Evolutionary conservation across 2,888 invertebrate species (phyloP), one percentile per base, ranked within the genome.

Genomic region (Xestia ashworthii): DNA sequence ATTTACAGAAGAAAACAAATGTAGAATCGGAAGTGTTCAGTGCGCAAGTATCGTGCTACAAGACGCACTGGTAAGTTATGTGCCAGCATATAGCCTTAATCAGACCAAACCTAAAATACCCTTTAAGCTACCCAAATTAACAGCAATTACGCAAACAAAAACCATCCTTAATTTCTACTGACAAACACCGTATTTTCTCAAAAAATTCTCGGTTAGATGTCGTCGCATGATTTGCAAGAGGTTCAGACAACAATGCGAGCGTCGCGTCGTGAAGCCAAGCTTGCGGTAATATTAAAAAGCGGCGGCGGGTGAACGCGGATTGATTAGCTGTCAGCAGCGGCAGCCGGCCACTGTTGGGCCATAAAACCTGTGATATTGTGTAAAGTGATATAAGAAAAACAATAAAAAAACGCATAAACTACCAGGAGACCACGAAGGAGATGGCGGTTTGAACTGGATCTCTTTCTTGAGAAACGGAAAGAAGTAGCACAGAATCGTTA

Each of bases 291-390:
- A 91, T 91, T 91, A 92, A 92, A 93, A 91, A 89, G 83, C 80
- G 81, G 80, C 16, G 60, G 60, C 32, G 86, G 86, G 78, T 80
- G 87, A 85, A 89, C 83, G 84, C 77, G 89, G 90, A 93, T 93
- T 93, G 93, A 93, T 93, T 93, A 93, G 91, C 92, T 93, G 93
- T 91, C 93, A 90, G 81, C 79, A 66, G 80, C 81, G 76, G 75
- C 81, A 66, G 67, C 74, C 85, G 73, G 64, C 82, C 82, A 73
- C 22, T 64, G 69, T 72, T 69, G 78, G 84, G 88, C 87, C 55
- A 78, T 69, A 67, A 82, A 85, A 89, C 62, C 55, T 5, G 80
- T 76, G 83, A 60, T 16, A 32, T 32, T 32, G n/a, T 60, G 25
- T 12, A 55, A 19, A 50, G 50, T 55, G 12, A 55, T n/a, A n/a